A percentile compares a stretch with the other conserved stretches of the same genome.
These are phyloP conservation scores for Burhinus oedicnemus DNA, from an alignment of 2,113 vertebrate genomes.

Conservation along the genomic window DNA sequence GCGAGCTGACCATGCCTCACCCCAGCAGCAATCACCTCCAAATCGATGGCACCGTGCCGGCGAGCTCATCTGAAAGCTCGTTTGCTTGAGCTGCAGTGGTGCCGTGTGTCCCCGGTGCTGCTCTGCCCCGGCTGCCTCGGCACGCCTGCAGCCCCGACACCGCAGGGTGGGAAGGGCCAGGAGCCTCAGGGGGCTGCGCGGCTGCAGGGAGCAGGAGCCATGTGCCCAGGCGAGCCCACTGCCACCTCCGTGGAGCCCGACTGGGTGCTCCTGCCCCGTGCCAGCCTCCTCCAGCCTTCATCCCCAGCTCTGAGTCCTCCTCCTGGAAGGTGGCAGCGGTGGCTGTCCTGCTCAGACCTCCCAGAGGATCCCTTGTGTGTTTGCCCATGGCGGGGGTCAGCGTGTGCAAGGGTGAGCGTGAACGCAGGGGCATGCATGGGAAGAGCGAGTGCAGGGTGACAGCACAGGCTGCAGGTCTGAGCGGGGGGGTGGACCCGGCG, in stretches of 20 bases:
- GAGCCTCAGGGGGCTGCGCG: not conserved
- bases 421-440: accelerated
- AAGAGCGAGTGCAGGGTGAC: not conserved
- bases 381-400: too few species aligned
- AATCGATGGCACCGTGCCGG: not conserved
- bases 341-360: not conserved
- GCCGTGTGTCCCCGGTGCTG: accelerated
- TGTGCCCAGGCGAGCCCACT: not conserved
- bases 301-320: not conserved
- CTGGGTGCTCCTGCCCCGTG: not conserved
- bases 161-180: accelerated
- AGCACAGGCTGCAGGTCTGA: not conserved
- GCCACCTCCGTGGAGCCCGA: not conserved
- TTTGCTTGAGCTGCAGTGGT: not conserved
- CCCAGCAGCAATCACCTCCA: not conserved
- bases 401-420: not conserved
- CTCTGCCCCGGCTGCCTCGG: not conserved
- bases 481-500: accelerated
- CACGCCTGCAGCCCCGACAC: not conserved
- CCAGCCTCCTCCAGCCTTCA: not conserved
- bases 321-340: not conserved
- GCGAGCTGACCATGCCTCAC: not conserved
- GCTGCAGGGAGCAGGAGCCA: not conserved
- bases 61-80: not conserved
- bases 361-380: not conserved